A percentile compares a stretch with the other conserved stretches of the same genome.
Evolutionary conservation across 2,113 vertebrate genomes (phyloP).

Genomic region (Sturnus vulgaris): DNA sequence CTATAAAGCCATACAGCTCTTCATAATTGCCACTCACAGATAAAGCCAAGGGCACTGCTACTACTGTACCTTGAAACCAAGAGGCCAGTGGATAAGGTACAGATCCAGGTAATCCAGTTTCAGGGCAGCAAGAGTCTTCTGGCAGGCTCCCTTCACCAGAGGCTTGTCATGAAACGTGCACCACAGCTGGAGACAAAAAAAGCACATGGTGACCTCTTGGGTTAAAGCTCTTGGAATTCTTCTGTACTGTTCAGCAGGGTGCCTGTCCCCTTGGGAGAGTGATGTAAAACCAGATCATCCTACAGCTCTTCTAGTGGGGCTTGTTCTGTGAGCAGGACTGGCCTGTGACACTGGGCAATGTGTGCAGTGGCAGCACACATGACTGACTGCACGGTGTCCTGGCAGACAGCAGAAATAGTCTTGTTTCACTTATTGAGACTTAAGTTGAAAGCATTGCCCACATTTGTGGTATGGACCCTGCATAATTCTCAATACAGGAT

Average conservation of each 20-base stretch:
- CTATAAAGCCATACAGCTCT: not conserved
- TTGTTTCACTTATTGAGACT: not conserved
- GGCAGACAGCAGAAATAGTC: not conserved
- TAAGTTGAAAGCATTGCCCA: not conserved
- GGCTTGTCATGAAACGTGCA: conserved; percentile 84
- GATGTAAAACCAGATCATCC: not conserved
- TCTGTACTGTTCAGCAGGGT: not conserved
- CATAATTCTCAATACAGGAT: fast-evolving
- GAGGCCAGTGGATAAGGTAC: conserved; percentile 91
- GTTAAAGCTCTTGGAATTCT: not conserved
- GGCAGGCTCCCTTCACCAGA: conserved; percentile 79
- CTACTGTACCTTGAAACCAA: conserved; percentile 84
- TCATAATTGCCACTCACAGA: not conserved
- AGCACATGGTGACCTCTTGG: not conserved
- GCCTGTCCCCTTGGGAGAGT: not conserved
- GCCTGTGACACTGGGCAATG: fast-evolving
- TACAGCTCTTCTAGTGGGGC: not conserved
- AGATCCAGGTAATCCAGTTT: conserved; percentile 91
- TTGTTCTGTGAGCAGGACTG: not conserved
- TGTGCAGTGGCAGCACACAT: not conserved
- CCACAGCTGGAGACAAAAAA: conserved; percentile 81
- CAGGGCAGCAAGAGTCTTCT: conserved; percentile 84
- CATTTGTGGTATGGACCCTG: not conserved
- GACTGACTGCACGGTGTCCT: fast-evolving
- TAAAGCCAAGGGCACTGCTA: not conserved